phyloP scores from a whole-genome alignment of 2,797 vertebrate genomes.

The Telmatherina bonti region DNA sequence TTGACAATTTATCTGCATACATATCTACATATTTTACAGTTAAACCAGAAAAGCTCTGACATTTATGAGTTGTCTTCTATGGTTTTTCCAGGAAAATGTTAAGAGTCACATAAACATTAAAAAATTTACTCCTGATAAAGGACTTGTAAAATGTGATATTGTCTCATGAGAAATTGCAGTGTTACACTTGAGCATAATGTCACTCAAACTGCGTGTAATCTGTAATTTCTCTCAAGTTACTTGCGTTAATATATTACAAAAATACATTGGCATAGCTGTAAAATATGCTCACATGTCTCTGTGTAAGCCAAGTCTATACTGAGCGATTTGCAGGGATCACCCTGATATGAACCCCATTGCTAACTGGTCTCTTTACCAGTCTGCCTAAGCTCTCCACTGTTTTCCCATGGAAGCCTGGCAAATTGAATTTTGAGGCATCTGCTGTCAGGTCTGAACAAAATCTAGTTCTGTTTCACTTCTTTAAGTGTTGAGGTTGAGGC shows the following conservation, averaged over 20 bases:
- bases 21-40: conserved; percentile 17
- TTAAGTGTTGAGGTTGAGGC: too few relatives aligned
- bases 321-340: conserved; percentile 64
- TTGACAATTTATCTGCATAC: conserved; percentile 2
- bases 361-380: conserved; percentile 71
- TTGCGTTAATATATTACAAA: neutral
- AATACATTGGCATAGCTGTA: neutral
- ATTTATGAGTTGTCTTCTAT: conserved; percentile 28
- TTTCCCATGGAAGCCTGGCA: conserved; percentile 64
- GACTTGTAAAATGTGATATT: neutral
- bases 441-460: conserved; percentile 38
- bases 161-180: neutral
- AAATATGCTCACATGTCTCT: conserved; percentile 8
- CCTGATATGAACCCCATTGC: conserved; percentile 54
- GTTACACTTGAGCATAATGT: neutral
- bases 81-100: conserved; percentile 4
- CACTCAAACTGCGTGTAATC: neutral
- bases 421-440: conserved; percentile 67
- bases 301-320: conserved; percentile 24
- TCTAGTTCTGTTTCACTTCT: conserved; percentile 51
- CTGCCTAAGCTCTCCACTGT: conserved; percentile 59
- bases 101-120: conserved; percentile 3
- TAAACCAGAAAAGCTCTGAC: conserved; percentile 10
- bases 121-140: neutral
- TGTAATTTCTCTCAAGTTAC: conserved; percentile 9